A percentile compares a stretch with the other conserved stretches of the same genome.
Evolutionary conservation across 2,797 vertebrate genomes (phyloP).

Genomic region (Sebastes hubbsi): DNA sequence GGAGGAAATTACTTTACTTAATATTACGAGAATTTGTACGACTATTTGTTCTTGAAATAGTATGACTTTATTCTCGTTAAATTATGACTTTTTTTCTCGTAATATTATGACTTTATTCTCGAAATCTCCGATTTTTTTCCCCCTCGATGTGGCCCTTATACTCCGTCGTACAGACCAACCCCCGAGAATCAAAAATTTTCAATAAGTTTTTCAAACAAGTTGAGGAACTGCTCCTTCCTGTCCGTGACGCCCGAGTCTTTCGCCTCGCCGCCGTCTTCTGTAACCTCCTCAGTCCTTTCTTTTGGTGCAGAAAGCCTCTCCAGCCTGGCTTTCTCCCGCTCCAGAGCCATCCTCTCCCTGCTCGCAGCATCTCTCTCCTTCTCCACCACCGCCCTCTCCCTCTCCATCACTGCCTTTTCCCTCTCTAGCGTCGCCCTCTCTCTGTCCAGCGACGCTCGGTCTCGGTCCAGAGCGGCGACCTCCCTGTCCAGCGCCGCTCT

Average conservation of each 20-base stretch:
- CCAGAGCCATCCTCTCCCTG: constrained; percentile 56
- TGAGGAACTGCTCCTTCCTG: constrained; percentile 70
- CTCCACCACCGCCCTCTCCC: constrained; percentile 68
- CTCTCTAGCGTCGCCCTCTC: constrained; percentile 70
- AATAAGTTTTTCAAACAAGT: constrained; percentile 75
- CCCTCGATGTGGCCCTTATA: no score
- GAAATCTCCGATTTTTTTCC: no score
- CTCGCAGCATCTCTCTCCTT: constrained; percentile 60
- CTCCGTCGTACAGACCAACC: no score
- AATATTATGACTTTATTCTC: no score
- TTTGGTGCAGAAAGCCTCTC: constrained; percentile 13
- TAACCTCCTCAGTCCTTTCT: constrained; percentile 10
- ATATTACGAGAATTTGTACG: no score
- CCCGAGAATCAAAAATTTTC: constrained; percentile 60
- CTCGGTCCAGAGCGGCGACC: constrained; percentile 66
- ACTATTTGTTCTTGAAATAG: no score
- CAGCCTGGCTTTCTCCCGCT: constrained; percentile 54
- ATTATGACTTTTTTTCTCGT: no score
- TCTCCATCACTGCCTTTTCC: constrained; percentile 70
- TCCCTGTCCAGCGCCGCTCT: constrained; percentile 69
- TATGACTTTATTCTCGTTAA: no score
- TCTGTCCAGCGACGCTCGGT: constrained; percentile 70
- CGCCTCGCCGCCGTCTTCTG: neutral
- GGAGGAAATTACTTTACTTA: no score
- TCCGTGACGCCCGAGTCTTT: constrained; percentile 33